Percentiles rank a stretch among this genome's conserved stretches.
Evolutionary conservation across 2,113 vertebrate genomes (phyloP).

Genomic region (Hypanus sabinus): DNA sequence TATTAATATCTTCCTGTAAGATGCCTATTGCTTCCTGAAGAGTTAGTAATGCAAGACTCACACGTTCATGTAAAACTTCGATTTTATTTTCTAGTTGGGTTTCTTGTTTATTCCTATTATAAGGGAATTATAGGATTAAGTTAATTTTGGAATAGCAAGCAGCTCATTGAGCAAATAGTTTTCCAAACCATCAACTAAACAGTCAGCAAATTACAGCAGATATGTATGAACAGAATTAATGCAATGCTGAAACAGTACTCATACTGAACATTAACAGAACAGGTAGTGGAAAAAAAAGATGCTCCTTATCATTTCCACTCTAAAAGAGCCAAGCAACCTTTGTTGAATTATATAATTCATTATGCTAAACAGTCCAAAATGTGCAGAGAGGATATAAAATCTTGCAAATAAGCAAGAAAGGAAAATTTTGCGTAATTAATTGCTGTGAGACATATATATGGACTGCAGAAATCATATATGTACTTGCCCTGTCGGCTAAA

Average conservation of each 20-base stretch:
- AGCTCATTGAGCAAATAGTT: neutral
- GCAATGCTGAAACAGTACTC: neutral
- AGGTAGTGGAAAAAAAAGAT: neutral
- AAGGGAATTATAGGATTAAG: neutral
- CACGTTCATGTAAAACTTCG: neutral
- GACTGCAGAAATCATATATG: neutral
- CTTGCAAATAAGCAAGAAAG: neutral
- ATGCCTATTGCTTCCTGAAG: conserved; percentile 8
- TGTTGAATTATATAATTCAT: neutral
- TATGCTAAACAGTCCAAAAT: neutral
- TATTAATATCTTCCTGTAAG: neutral
- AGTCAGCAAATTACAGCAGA: neutral
- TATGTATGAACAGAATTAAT: neutral
- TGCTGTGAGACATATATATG: neutral
- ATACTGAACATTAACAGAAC: neutral
- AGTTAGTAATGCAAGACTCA: neutral
- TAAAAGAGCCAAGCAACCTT: neutral
- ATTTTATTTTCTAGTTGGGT: neutral
- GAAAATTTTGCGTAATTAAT: neutral
- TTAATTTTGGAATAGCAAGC: neutral
- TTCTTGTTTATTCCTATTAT: neutral
- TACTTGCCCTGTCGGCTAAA: neutral
- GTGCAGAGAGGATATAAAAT: neutral
- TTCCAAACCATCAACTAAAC: neutral
- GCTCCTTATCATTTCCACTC: neutral